Base-by-base conservation (phyloP, 2,888 invertebrate species). In the Teleogryllus oceanicus region DNA sequence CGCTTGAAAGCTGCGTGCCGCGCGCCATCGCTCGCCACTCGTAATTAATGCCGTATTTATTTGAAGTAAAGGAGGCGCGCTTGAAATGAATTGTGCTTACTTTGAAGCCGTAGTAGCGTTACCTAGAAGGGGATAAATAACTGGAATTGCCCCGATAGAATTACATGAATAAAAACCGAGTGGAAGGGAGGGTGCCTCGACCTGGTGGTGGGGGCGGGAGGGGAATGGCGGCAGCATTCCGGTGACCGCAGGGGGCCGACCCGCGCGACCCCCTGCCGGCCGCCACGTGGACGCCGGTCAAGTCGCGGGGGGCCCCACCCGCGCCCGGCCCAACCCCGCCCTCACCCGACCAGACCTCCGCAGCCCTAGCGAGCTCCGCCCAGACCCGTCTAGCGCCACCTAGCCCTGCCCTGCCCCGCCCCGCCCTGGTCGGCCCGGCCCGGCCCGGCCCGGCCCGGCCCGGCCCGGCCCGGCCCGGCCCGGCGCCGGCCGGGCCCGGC, bases 231-330 rank as follows among this genome's bases (percentile, higher is more conserved):
- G 62, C 62, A n/a, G 62, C 62, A 62, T 62, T 62, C 62, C 62
- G 62, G 11, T 5, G 16, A n/a, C 62, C 62, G 13, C n/a, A 62
- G 62, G 62, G 62, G 62, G 3, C 37, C 37, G 37, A 37, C 62
- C 62, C 62, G 62, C 62, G 62, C 62, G 62, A 12, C 62, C n/a
- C 62, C 62, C 62, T 8, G 62, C 62, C 62, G 62, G 16, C 62
- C 62, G 62, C 62, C 62, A 62, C 62, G 62, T 62, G 62, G 62
- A 62, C 62, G 62, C 62, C 62, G 62, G 62, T 62, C 62, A 62
- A 62, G 5, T 62, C 62, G 62, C n/a, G 62, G 62, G 62, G 62
- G 62, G 62, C 62, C 62, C 62, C 62, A 12, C 16, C 62, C 16
- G 51, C 62, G 62, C 62, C 62, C 62, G 62, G 62, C 62, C 62